Evolutionary conservation across 2,113 vertebrate genomes (phyloP), one percentile per base, ranked within the genome.

Genomic region (Sinocyclocheilus grahami): DNA sequence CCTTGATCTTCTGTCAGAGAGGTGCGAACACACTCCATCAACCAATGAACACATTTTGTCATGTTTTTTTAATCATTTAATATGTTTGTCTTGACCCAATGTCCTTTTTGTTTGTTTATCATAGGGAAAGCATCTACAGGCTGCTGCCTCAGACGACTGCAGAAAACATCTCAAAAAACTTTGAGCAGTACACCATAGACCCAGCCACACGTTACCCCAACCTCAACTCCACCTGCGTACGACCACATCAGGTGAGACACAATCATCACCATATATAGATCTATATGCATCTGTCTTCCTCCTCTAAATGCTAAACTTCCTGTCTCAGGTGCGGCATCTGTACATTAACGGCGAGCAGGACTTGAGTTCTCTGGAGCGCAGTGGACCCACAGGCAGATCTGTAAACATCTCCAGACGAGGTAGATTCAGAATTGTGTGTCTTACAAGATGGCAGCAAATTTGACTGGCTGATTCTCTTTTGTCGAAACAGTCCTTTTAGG

Each of bases 151-250:
- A 99, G 86, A 99, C 98, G 0, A 99, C 97, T 14, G 95, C 97
- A 2, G 97, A 98, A 92, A 99, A 99, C 93, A 97, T 99, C 94
- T 97, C 92, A 88, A 99, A 99, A 91, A 97, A 99, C 94, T 97
- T 99, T 89, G 97, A 99, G 10, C 98, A 97, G 91, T 99, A 99
- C 89, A 95, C 95, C 8, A 94, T 99, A 76, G 97, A 99, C 87
- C 98, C 98, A 0, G 94, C 92, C 0, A 97, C 96, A 0, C 97
- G 98, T 67, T 99, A 99, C 92, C 98, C 97, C 0, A 99, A 99
- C 95, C 94, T 99, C 90, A 99, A 97, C 93, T 96, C 96, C 5
- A 94, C 91, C 91, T 97, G 96, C 62, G 96, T 99, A 69, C 94
- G 95, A 6, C 95, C 96, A 39, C 96, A 97, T 79, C 98, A 99